These are phyloP conservation scores for Acanthopagrus latus DNA, from an alignment of 2,797 vertebrate species.

Conservation along the genomic window DNA sequence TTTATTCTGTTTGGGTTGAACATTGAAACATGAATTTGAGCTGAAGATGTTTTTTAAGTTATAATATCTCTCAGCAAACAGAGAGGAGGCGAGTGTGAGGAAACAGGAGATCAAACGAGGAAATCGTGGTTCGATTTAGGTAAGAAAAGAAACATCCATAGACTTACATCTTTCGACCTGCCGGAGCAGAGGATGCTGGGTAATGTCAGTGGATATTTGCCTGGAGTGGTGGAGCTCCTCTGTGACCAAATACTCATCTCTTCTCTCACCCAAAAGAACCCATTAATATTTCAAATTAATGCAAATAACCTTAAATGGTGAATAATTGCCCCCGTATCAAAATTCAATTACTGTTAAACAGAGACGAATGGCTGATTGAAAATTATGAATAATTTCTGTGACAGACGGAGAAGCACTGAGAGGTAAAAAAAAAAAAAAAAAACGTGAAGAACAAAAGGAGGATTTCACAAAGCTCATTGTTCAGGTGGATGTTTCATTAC, in stretches of 20 bases:
- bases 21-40: not conserved
- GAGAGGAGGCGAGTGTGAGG: no score
- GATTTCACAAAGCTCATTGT: constrained; percentile 35
- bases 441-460: constrained; percentile 44
- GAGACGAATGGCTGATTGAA: constrained; percentile 74
- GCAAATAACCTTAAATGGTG: constrained; percentile 84
- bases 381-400: constrained; percentile 69
- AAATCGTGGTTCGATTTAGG: no score
- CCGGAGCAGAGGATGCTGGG: constrained; percentile 41
- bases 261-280: constrained; percentile 73
- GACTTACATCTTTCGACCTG: constrained; percentile 20
- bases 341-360: constrained; percentile 84
- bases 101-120: constrained; percentile 18
- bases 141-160: not conserved
- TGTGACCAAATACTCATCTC: constrained; percentile 75
- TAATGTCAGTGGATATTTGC: constrained; percentile 51
- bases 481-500: constrained; percentile 1
- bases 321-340: constrained; percentile 83
- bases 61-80: not conserved
- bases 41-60: not conserved
- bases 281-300: constrained; percentile 84
- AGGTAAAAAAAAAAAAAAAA: not conserved
- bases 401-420: constrained; percentile 37
- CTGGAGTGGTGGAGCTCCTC: constrained; percentile 71
- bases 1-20: no score